These are phyloP conservation scores for Hirtodrosophila duncani DNA, from an alignment of 2,888 invertebrate species.

Conservation along the genomic window DNA sequence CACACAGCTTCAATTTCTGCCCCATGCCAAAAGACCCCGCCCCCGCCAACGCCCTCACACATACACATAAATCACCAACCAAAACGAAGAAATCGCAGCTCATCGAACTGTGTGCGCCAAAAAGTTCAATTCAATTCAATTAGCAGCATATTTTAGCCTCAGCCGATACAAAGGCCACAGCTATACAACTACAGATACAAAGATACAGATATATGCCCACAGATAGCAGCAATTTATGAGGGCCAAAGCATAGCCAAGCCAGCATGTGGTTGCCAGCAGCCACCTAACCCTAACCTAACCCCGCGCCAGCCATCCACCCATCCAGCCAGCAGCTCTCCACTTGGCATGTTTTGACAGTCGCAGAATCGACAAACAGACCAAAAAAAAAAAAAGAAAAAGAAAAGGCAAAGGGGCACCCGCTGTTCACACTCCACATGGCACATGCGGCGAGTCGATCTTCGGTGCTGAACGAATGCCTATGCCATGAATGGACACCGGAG, in stretches of 20 bases:
- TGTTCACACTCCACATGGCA: conserved; percentile 57
- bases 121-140: conserved; percentile 61
- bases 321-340: neutral
- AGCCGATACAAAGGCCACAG: conserved; percentile 22
- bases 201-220: conserved; percentile 37
- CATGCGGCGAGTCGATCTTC: conserved; percentile 61
- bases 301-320: too few species aligned
- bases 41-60: neutral
- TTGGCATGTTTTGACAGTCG: conserved; percentile 38
- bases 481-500: conserved; percentile 19
- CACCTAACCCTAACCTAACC: too few species aligned
- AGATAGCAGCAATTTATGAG: conserved; percentile 63
- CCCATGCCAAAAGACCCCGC: too few species aligned
- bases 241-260: conserved; percentile 50
- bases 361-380: neutral
- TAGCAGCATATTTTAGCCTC: conserved; percentile 49
- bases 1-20: too few species aligned
- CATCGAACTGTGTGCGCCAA: conserved; percentile 56
- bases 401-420: conserved; percentile 36
- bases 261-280: conserved; percentile 46
- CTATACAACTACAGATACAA: conserved; percentile 21
- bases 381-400: neutral
- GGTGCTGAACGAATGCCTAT: conserved; percentile 40
- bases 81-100: conserved; percentile 53
- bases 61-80: conserved; percentile 43